These are phyloP conservation scores for Chlamydotis undulata DNA, from an alignment of 2,113 vertebrate species.

Conservation along the genomic window DNA sequence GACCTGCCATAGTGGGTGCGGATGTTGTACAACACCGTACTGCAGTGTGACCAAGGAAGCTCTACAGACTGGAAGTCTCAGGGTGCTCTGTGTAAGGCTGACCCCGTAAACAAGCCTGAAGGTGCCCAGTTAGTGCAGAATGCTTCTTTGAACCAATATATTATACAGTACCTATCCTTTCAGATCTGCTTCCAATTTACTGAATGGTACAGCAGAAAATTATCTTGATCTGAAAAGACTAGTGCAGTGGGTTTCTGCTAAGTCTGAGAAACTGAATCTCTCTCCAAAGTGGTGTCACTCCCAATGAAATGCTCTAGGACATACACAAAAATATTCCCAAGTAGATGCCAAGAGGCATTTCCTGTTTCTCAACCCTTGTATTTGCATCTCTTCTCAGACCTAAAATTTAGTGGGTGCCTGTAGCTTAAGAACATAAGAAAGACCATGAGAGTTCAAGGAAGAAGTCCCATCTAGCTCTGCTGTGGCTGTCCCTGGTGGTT, in stretches of 20 bases:
- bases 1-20: background rate
- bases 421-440: background rate
- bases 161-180: background rate
- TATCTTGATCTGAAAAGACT: background rate
- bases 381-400: background rate
- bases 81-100: background rate
- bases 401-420: background rate
- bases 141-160: background rate
- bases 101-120: background rate
- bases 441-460: background rate
- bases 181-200: background rate
- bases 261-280: background rate
- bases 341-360: background rate
- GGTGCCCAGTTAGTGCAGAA: background rate
- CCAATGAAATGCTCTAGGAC: background rate
- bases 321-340: background rate
- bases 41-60: background rate
- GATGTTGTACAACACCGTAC: background rate
- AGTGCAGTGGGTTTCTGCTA: background rate
- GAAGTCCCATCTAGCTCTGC: background rate
- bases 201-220: background rate
- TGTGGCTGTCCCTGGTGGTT: background rate
- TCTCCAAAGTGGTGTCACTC: background rate
- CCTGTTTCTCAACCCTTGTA: background rate
- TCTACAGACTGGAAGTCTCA: background rate